These are phyloP conservation scores for Dendrocopos noguchii DNA, from an alignment of 2,113 vertebrate species.

Conservation along the genomic window DNA sequence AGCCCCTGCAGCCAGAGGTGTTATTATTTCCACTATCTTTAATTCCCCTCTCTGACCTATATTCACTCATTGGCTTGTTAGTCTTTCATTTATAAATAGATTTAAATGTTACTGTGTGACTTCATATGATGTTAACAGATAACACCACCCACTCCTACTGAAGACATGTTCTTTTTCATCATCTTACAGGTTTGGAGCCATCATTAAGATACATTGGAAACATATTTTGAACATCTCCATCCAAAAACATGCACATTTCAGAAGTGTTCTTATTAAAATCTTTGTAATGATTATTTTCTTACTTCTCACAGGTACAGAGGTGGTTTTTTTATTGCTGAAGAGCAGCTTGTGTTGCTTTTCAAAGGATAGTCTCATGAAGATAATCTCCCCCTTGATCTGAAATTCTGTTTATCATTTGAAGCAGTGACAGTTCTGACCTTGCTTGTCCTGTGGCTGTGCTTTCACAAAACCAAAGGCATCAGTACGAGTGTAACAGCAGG, in stretches of 20 bases:
- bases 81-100: constrained; percentile 38
- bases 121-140: constrained; percentile 12
- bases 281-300: background rate
- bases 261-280: background rate
- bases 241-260: background rate
- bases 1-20: background rate
- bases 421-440: background rate
- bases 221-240: background rate
- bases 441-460: background rate
- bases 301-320: background rate
- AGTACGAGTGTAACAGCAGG: background rate
- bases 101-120: constrained; percentile 27
- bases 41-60: constrained; percentile 1
- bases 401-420: background rate
- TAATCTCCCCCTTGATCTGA: background rate
- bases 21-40: background rate
- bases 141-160: constrained; percentile 29
- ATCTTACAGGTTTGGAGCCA: constrained; percentile 5
- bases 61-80: constrained; percentile 25
- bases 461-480: background rate
- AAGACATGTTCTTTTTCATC: constrained; percentile 42
- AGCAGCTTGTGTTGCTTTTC: background rate
- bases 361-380: background rate
- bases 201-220: constrained; percentile 24
- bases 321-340: background rate